Conservation (phyloP, 1,140 invertebrate genomes). For the Drosophila tsacasi region DNA sequence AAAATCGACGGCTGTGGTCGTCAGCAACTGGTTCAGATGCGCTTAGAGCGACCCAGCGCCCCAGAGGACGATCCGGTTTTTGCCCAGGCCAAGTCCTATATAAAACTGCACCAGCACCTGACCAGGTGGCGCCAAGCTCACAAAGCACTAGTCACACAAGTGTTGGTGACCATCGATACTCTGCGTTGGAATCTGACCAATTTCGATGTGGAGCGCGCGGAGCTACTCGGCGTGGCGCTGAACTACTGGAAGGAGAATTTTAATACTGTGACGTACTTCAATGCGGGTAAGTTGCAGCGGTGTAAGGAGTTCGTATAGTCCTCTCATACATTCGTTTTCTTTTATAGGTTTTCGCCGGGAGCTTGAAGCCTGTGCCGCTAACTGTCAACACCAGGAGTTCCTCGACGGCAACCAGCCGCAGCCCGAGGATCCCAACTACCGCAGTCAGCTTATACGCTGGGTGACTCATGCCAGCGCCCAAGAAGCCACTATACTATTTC, state of each 20-base stretch:
- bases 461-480: slow-evolving; percentile 6
- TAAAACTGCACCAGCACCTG: slow-evolving; percentile 4
- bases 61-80: too few species aligned
- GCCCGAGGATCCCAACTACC: not conserved
- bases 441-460: not conserved
- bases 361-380: not conserved
- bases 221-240: slow-evolving; percentile 15
- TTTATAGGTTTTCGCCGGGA: not conserved
- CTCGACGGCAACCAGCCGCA: not conserved
- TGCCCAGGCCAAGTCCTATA: slow-evolving; percentile 26
- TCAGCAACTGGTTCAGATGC: not conserved
- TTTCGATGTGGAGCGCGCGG: slow-evolving; percentile 11
- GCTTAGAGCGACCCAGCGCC: too few species aligned
- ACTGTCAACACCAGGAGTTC: not conserved
- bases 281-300: slow-evolving; percentile 6
- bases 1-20: not conserved
- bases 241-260: slow-evolving; percentile 22
- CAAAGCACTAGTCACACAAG: slow-evolving; percentile 17
- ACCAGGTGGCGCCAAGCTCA: slow-evolving; percentile 9
- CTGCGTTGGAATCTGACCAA: slow-evolving; percentile 16
- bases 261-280: not conserved
- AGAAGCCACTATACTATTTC: slow-evolving; percentile 29
- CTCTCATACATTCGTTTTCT: not conserved
- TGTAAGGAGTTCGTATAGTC: not conserved
- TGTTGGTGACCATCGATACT: slow-evolving; percentile 38